Conservation (phyloP, 30 jellyfish, hydroid and myxozoan genomes). For the Pseudorhiza aurosa region DNA sequence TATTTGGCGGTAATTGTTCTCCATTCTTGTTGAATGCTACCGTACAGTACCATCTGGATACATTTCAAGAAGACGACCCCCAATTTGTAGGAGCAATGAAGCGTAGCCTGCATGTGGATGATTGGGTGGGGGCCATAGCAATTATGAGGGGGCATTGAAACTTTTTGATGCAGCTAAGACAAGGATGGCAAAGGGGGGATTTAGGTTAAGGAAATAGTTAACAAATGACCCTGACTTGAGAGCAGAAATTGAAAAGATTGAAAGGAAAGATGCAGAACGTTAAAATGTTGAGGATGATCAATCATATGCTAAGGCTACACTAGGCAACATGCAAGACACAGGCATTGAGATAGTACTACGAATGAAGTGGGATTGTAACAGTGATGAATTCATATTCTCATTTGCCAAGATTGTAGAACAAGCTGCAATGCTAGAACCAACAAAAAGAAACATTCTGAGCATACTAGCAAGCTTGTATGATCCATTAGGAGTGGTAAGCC, state of each 20-base stretch:
- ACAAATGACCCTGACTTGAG: not conserved
- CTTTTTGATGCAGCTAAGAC: slow-evolving; percentile 2
- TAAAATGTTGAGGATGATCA: slow-evolving; percentile 28
- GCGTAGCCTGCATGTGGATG: slow-evolving; percentile 27
- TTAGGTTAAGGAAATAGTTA: slow-evolving; percentile 1
- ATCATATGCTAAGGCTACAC: slow-evolving; percentile 8
- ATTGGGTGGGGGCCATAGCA: too few species aligned
- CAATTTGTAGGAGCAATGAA: slow-evolving; percentile 14
- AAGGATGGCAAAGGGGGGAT: slow-evolving; percentile 17
- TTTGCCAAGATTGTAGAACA: not conserved
- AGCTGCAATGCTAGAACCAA: slow-evolving; percentile 25
- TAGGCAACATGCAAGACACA: too few species aligned
- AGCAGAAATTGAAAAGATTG: not conserved
- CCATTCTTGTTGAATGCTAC: slow-evolving; percentile 41
- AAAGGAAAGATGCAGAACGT: not conserved
- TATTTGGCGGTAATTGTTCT: slow-evolving; percentile 20
- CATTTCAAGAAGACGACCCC: slow-evolving; percentile 2
- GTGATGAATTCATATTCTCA: slow-evolving; percentile 12
- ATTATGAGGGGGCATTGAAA: slow-evolving; percentile 24
- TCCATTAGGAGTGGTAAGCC: slow-evolving; percentile 71
- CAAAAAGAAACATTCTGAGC: slow-evolving; percentile 59
- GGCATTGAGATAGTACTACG: slow-evolving; percentile 22
- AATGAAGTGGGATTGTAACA: slow-evolving; percentile 25
- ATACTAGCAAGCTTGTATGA: slow-evolving; percentile 60
- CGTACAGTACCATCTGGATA: slow-evolving; percentile 13